phyloP scores from a whole-genome alignment of 2,113 vertebrate species.

The Ciconia stormi region DNA sequence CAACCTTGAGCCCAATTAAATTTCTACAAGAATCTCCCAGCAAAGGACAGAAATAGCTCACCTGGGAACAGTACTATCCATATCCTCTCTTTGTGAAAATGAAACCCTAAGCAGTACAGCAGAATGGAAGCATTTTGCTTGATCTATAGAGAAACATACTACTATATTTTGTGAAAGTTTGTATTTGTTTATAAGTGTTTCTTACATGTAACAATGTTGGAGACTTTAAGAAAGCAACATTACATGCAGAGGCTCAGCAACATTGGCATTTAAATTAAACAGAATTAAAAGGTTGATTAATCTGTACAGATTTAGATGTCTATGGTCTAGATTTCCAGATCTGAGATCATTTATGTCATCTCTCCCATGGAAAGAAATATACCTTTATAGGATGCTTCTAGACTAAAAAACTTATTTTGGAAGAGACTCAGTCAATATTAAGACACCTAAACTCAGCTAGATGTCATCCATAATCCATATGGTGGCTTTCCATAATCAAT shows the following conservation, averaged over 20 bases:
- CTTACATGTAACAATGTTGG: neutral
- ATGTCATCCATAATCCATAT: neutral
- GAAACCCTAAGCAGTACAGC: neutral
- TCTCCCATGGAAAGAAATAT: neutral
- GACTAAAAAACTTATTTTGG: neutral
- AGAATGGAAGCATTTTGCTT: neutral
- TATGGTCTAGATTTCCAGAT: neutral
- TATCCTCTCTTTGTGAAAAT: neutral
- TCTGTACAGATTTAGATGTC: neutral
- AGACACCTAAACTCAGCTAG: neutral
- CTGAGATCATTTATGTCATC: neutral
- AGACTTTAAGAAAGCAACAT: neutral
- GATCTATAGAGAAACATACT: neutral
- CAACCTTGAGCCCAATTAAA: neutral
- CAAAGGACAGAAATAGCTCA: neutral
- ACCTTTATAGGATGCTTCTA: neutral
- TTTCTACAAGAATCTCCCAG: neutral
- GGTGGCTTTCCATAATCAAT: neutral
- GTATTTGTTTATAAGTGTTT: neutral
- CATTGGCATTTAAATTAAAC: neutral
- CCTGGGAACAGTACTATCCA: neutral
- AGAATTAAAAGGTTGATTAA: neutral
- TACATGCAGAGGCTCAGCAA: neutral
- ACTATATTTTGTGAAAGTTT: neutral
- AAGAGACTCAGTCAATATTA: neutral